phyloP scores from a whole-genome alignment of 2,113 vertebrate species.

The Oryzias celebensis region DNA sequence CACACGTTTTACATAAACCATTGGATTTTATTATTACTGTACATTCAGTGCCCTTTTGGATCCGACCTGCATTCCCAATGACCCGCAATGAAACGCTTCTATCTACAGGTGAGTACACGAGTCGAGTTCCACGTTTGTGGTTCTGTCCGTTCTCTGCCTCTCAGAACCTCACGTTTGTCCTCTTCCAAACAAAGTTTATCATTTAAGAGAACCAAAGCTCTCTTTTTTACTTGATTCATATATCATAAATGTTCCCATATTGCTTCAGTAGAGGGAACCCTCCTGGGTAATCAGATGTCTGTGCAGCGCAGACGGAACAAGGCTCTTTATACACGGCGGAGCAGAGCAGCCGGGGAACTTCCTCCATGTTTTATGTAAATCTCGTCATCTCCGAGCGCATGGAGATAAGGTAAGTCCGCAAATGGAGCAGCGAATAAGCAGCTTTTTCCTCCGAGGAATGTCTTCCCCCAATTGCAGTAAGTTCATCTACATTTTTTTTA shows the following conservation, averaged over 20 bases:
- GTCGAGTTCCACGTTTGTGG: conserved; percentile 60
- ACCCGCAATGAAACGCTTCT: conserved; percentile 64
- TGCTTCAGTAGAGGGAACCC: conserved; percentile 64
- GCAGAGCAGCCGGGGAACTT: conserved; percentile 48
- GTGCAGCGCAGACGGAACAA: conserved; percentile 43
- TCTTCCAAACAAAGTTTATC: conserved; percentile 40
- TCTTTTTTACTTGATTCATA: conserved; percentile 61
- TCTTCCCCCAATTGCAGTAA: conserved; percentile 64
- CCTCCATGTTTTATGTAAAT: conserved; percentile 75
- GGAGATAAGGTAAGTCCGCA: conserved; percentile 69
- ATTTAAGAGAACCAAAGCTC: conserved; percentile 62
- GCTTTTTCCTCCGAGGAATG: conserved; percentile 74
- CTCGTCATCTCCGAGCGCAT: conserved; percentile 61
- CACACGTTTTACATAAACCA: conserved; percentile 67
- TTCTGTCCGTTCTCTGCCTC: conserved; percentile 17
- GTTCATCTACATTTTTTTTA: conserved; percentile 76
- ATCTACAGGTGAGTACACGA: conserved; percentile 71
- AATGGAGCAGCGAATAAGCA: conserved; percentile 73
- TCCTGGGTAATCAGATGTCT: conserved; percentile 69
- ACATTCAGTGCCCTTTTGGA: conserved; percentile 73
- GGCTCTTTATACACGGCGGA: conserved; percentile 50
- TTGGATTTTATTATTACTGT: conserved; percentile 77
- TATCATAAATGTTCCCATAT: conserved; percentile 62
- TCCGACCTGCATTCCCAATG: conserved; percentile 50
- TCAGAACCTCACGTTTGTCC: not conserved